Conservation (phyloP, 2,797 vertebrate species). For the Spinibarbus caldwelli region DNA sequence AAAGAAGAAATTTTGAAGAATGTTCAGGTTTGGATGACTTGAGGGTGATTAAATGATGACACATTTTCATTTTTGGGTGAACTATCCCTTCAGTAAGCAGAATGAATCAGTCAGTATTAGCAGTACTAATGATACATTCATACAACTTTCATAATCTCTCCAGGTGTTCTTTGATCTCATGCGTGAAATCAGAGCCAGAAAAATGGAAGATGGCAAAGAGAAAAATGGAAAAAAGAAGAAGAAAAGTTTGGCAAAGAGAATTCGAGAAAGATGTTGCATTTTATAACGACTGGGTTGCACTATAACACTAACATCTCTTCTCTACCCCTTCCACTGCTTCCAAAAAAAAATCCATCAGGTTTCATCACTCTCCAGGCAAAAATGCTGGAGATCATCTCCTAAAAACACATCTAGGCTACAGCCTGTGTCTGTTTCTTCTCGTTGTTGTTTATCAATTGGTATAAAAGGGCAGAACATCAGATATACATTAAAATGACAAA, state of each 20-base stretch:
- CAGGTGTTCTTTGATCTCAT: slow-evolving; percentile 93
- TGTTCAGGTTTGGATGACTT: not conserved
- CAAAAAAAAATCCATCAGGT: slow-evolving; percentile 39
- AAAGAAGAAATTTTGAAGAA: not conserved
- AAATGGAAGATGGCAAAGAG: slow-evolving; percentile 92
- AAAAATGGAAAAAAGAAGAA: slow-evolving; percentile 91
- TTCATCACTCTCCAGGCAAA: slow-evolving; percentile 30
- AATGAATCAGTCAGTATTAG: not conserved
- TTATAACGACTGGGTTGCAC: slow-evolving; percentile 81
- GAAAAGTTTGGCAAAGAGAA: slow-evolving; percentile 89
- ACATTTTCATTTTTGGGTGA: not conserved
- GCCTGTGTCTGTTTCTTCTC: slow-evolving; percentile 12
- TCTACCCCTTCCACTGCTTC: slow-evolving; percentile 14
- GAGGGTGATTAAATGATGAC: not conserved
- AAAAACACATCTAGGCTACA: slow-evolving; percentile 21
- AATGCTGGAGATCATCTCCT: slow-evolving; percentile 7
- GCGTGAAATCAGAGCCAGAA: slow-evolving; percentile 90
- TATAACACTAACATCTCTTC: slow-evolving; percentile 14
- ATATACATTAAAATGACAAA: slow-evolving; percentile 32
- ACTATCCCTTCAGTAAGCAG: not conserved
- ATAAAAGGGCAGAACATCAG: slow-evolving; percentile 5
- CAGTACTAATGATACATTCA: not conserved
- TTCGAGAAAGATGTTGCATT: slow-evolving; percentile 92
- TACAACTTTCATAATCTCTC: slow-evolving; percentile 2
- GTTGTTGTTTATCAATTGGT: not conserved